phyloP scores from a whole-genome alignment of 2,113 vertebrate species.

The Alectura lathami region DNA sequence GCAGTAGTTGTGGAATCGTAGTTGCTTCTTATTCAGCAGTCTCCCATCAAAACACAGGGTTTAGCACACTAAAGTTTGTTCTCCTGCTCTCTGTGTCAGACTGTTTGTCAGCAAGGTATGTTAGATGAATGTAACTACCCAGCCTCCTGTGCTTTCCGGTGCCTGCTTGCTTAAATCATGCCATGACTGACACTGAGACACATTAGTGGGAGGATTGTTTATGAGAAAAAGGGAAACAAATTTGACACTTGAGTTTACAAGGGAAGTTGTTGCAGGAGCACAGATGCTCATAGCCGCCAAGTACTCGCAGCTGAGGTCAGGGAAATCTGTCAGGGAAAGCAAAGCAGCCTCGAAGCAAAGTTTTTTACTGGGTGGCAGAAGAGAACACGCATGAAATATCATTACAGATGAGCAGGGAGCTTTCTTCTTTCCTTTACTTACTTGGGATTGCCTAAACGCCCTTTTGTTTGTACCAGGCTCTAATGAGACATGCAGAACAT shows the following conservation, averaged over 20 bases:
- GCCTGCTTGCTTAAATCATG: neutral
- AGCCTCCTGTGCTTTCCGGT: neutral
- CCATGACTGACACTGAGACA: neutral
- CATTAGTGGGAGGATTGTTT: conserved; percentile 52
- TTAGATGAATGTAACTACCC: neutral
- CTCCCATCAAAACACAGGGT: neutral
- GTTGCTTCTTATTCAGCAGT: neutral
- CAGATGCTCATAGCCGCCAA: neutral
- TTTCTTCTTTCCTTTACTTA: neutral
- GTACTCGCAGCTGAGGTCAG: neutral
- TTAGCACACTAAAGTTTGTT: neutral
- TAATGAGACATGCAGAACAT: neutral
- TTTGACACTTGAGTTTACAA: conserved; percentile 45
- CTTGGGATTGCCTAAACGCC: neutral
- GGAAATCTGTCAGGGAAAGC: conserved; percentile 20
- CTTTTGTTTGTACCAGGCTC: neutral
- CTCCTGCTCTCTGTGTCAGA: neutral
- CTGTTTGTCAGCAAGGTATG: neutral
- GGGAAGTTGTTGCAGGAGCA: neutral
- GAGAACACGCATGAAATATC: neutral
- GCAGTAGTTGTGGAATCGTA: neutral
- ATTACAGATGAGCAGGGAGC: neutral
- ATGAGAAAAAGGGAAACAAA: conserved; percentile 48
- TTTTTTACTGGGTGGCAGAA: neutral
- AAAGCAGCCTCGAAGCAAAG: neutral